Percentiles rank a stretch among this genome's conserved stretches.
phyloP scores from a whole-genome alignment of 2,113 vertebrate genomes.

The Tachuris rubrigastra region DNA sequence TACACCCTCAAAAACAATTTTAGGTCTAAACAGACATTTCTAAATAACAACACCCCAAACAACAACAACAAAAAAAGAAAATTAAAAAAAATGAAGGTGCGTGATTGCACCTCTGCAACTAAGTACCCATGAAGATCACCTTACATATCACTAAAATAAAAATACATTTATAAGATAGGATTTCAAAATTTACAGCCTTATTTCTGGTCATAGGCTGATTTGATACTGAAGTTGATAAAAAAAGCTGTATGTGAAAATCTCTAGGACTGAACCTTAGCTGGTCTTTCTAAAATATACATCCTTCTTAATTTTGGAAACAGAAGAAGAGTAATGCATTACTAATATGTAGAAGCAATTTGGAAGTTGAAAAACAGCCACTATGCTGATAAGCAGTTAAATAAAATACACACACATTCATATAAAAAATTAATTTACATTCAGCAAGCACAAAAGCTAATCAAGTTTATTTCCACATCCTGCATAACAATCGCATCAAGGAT shows the following conservation, averaged over 20 bases:
- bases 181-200: not conserved
- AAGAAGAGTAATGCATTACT: not conserved
- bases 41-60: not conserved
- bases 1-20: not conserved
- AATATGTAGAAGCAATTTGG: not conserved
- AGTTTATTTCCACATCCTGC: not conserved
- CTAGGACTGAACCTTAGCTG: not conserved
- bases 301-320: not conserved
- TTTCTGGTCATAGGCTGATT: not conserved
- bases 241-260: not conserved
- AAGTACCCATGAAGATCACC: not conserved
- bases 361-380: not conserved
- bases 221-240: not conserved
- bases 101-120: not conserved
- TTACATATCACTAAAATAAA: not conserved
- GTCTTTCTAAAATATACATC: not conserved
- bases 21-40: not conserved
- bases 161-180: not conserved
- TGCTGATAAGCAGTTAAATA: not conserved
- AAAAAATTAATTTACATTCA: not conserved
- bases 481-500: not conserved
- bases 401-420: not conserved
- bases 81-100: not conserved
- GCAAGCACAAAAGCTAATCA: not conserved
- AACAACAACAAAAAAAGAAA: not conserved